Percentiles rank a stretch among this genome's conserved stretches.
Conservation (phyloP, 2,888 invertebrate species). For the Dasypogon diadema region DNA sequence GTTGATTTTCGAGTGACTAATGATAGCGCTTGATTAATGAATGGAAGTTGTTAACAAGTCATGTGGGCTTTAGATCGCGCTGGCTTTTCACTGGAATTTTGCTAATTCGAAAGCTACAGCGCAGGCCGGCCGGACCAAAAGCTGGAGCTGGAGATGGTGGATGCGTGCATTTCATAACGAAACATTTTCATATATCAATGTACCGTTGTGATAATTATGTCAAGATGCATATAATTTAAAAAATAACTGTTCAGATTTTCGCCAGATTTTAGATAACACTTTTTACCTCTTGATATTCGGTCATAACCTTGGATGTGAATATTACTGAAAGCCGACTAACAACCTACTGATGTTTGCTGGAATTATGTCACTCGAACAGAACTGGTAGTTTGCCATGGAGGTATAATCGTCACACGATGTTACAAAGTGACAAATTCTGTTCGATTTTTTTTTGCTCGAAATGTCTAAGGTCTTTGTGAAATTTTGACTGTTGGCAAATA, state of each 20-base stretch:
- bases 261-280: neutral
- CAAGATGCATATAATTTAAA: neutral
- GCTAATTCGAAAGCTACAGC: neutral
- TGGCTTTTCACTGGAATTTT: neutral
- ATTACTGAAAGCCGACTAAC: too few relatives aligned
- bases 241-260: neutral
- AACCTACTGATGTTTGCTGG: too few relatives aligned
- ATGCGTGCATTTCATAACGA: neutral
- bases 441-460: too few relatives aligned
- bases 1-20: slow-evolving; percentile 12
- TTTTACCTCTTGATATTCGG: neutral
- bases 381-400: too few relatives aligned
- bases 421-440: too few relatives aligned
- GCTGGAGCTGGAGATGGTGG: neutral
- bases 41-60: slow-evolving; percentile 15
- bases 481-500: too few relatives aligned
- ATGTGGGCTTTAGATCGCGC: neutral
- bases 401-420: too few relatives aligned
- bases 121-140: neutral
- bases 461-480: too few relatives aligned
- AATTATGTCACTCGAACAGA: too few relatives aligned
- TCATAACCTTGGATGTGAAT: too few relatives aligned
- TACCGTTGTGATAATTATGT: slow-evolving; percentile 12
- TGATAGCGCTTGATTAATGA: slow-evolving; percentile 15
- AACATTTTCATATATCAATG: neutral